These are phyloP conservation scores for Vireo griseus DNA, from an alignment of 2,797 vertebrate species.

Conservation along the genomic window DNA sequence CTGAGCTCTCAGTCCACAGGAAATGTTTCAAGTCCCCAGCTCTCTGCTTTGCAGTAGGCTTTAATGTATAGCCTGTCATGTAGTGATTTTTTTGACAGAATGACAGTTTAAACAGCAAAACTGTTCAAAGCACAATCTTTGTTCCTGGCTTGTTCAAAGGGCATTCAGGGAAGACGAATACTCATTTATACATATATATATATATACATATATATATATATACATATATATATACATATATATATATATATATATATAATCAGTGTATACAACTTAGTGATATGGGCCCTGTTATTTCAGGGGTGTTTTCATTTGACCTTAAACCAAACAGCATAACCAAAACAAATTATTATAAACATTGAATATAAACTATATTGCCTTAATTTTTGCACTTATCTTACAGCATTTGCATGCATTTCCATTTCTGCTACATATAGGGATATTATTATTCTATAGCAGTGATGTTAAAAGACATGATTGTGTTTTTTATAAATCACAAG, in stretches of 20 bases:
- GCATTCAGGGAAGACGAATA: not conserved
- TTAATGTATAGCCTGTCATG: not conserved
- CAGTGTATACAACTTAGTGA: not conserved
- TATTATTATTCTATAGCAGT: not conserved
- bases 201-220: not conserved
- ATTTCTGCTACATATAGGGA: not conserved
- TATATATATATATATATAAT: not conserved
- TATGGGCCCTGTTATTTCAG: not conserved
- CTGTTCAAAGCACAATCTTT: not conserved
- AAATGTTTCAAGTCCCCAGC: not conserved
- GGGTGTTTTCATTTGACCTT: not conserved
- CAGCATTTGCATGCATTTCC: not conserved
- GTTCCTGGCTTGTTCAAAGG: not conserved
- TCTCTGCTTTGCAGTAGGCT: not conserved
- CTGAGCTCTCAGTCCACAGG: not conserved
- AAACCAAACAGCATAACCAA: not conserved
- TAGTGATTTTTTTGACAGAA: not conserved
- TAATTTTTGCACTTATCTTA: not conserved
- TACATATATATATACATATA: not conserved
- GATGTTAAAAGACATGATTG: not conserved
- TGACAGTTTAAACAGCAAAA: not conserved
- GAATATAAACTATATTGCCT: not conserved
- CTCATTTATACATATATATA: not conserved
- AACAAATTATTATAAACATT: not conserved
- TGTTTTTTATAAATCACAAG: not conserved